Base-by-base conservation (phyloP, 2,113 vertebrate genomes). In the Coracopsis vasa region DNA sequence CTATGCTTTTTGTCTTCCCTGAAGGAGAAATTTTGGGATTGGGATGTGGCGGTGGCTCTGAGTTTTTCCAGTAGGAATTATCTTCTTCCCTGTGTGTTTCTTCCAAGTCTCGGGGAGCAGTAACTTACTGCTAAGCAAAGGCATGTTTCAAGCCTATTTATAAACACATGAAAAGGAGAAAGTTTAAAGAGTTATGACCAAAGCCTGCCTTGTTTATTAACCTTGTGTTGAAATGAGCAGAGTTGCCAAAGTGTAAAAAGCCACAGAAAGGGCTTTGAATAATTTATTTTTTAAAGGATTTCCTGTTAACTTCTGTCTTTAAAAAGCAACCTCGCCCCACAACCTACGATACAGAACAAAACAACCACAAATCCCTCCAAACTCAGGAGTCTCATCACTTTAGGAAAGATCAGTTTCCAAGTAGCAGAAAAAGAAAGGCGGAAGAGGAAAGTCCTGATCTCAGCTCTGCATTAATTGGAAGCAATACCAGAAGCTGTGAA, bases 251-350 rank as follows among this genome's bases (percentile, higher is more conserved):
- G 48, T 70, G 45, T 69, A 86, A 94, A 35, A 58, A 58, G 33
- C 21, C 21, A 86, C 47, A 91, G 81, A 82, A 90, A 19, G 75
- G 61, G 54, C 90, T 84, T 70, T 29, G 25, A 45, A 2, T 4
- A 41, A 74, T 65, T 86, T 65, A 77, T 60, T 87, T 70, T 86
- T 92, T 35, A 84, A 78, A 75, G 53, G 75, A 90, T 94, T 96
- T 95, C 88, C 92, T 81, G 28, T n/a, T 65, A 79, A 67, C 33
- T 65, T 84, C 13, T 9, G 8, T 27, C 37, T 75, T 81, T 84
- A 87, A 92, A 94, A 72, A 90, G 33, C 58, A 92, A 72, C 62
- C 70, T 85, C 74, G 42, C 77, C 69, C 44, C 44, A 88, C 37
- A 87, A 35, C 51, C 44, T 48, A 42, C 16, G 12, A 24, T 10